A percentile compares a stretch with the other conserved stretches of the same genome.
phyloP scores from a whole-genome alignment of 2,113 vertebrate genomes.

The Mastomys natalensis region DNA sequence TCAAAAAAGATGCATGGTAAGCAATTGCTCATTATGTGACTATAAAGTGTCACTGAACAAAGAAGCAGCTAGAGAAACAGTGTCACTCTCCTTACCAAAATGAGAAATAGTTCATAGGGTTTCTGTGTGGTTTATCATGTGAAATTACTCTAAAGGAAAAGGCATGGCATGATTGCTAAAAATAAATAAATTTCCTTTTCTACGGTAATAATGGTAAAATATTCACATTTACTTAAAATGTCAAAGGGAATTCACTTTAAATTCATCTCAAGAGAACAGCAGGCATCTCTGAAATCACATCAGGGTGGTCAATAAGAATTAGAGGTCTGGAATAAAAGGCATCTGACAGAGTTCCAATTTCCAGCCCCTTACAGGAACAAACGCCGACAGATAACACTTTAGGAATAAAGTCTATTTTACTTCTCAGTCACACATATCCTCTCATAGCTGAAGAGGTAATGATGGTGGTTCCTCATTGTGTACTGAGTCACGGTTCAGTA shows the following conservation, averaged over 20 bases:
- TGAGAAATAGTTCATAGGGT: not conserved
- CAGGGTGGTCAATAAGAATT: conserved; percentile 5
- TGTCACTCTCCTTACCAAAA: conserved; percentile 30
- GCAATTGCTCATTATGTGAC: not conserved
- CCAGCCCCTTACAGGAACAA: conserved; percentile 37
- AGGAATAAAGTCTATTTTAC: conserved; percentile 11
- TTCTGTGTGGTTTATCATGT: conserved; percentile 16
- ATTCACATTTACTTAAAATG: conserved; percentile 42
- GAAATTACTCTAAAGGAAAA: conserved; percentile 55
- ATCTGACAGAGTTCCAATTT: conserved; percentile 28
- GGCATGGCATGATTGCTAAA: conserved; percentile 35
- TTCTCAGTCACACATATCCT: conserved; percentile 4
- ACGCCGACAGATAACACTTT: conserved; percentile 18
- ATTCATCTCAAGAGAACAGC: not conserved
- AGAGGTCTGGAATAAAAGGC: not conserved
- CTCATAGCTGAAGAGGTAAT: conserved; percentile 26
- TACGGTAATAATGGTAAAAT: conserved; percentile 31
- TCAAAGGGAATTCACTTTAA: conserved; percentile 18
- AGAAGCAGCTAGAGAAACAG: not conserved
- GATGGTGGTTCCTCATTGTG: not conserved
- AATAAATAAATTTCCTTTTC: conserved; percentile 52
- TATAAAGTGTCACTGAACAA: not conserved
- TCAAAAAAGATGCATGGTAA: not conserved
- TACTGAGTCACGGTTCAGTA: not conserved
- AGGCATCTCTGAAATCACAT: not conserved